Evolutionary conservation across 2,797 vertebrate species (phyloP).

Genomic region (Tiaroga cobitis): DNA sequence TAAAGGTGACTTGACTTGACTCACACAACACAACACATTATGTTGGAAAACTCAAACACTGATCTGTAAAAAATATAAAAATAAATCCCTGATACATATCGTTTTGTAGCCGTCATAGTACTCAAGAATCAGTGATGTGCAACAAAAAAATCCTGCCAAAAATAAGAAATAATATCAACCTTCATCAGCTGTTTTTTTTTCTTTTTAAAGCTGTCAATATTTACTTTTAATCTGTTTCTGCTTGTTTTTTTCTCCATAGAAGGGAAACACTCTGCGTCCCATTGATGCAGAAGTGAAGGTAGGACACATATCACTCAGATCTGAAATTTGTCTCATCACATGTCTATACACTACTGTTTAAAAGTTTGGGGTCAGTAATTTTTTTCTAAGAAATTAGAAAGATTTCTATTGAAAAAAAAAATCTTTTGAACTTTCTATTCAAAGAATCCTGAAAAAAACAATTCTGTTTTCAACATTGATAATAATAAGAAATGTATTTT

Average conservation of each 20-base stretch:
- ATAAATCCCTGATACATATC: slow-evolving; percentile 8
- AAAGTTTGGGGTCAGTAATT: background rate
- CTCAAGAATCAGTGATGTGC: background rate
- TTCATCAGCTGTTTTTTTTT: background rate
- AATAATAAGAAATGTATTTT: background rate
- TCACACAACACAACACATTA: background rate
- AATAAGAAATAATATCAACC: background rate
- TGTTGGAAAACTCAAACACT: background rate
- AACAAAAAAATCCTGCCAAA: background rate
- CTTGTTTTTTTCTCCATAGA: slow-evolving; percentile 61
- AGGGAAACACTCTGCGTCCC: slow-evolving; percentile 70
- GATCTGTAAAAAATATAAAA: too few relatives aligned
- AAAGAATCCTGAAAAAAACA: background rate
- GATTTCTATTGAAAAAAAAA: background rate
- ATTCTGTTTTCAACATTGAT: background rate
- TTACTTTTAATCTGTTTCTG: background rate
- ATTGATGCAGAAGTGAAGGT: slow-evolving; percentile 74
- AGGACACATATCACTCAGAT: slow-evolving; percentile 38
- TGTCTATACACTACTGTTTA: background rate
- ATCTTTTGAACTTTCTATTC: background rate
- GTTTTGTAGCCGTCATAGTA: background rate
- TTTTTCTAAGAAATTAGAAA: background rate
- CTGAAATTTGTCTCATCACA: background rate
- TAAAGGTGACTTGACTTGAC: too few relatives aligned
- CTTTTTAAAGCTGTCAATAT: background rate